Conservation (phyloP, 2,113 vertebrate genomes). For the Tachysurus fulvidraco region DNA sequence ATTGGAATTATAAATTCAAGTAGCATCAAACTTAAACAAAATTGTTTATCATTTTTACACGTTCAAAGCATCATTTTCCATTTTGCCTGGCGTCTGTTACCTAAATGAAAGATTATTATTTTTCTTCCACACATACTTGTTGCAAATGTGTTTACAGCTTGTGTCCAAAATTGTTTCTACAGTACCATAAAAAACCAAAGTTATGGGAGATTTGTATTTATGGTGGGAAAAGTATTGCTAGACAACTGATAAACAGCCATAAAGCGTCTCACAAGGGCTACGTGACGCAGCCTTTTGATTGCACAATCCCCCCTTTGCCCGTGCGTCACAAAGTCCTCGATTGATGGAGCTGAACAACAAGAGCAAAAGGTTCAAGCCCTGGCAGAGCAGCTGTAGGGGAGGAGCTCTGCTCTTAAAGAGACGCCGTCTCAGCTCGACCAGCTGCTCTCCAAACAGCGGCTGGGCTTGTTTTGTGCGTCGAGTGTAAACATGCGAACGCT, state of each 20-base stretch:
- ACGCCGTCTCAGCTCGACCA: slow-evolving; percentile 45
- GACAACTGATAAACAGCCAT: slow-evolving; percentile 63
- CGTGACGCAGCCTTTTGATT: slow-evolving; percentile 64
- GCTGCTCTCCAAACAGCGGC: neutral
- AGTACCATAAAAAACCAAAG: neutral
- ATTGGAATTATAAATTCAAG: neutral
- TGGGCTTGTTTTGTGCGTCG: neutral
- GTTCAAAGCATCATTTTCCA: neutral
- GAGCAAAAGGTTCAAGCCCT: slow-evolving; percentile 62
- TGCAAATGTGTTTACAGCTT: neutral
- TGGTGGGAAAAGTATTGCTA: slow-evolving; percentile 50
- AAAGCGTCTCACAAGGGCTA: slow-evolving; percentile 59
- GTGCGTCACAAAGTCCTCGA: slow-evolving; percentile 62
- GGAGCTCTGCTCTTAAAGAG: slow-evolving; percentile 64
- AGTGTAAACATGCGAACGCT: neutral
- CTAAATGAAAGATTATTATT: neutral
- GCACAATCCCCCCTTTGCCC: slow-evolving; percentile 61
- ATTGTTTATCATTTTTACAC: neutral
- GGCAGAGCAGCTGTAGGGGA: slow-evolving; percentile 61
- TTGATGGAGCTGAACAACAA: slow-evolving; percentile 61
- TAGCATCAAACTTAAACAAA: too few relatives aligned
- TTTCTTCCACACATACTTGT: too few relatives aligned
- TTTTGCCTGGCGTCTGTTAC: neutral
- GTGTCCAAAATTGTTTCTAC: too few relatives aligned
- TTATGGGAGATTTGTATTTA: slow-evolving; percentile 22